These are phyloP conservation scores for Scelioninae gen. 2 DNA, from an alignment of 2,888 invertebrate genomes.

Conservation along the genomic window DNA sequence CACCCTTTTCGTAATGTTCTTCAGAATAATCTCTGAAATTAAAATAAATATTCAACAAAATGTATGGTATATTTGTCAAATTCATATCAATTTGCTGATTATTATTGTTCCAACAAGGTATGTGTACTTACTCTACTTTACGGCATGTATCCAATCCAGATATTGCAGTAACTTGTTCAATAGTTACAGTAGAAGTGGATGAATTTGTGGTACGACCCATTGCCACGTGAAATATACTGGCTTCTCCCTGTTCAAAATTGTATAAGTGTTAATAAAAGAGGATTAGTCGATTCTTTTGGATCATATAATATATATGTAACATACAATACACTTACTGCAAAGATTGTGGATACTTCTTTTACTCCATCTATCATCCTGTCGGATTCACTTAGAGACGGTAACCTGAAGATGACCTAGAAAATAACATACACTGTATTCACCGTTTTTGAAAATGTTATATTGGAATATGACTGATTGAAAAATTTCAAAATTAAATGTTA, in stretches of 20 bases:
- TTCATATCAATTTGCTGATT: too few species aligned
- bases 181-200: slow-evolving; percentile 75
- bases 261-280: too few species aligned
- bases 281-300: too few species aligned
- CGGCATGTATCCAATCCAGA: slow-evolving; percentile 72
- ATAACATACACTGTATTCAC: not conserved
- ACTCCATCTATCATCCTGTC: slow-evolving; percentile 78
- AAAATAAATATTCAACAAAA: not conserved
- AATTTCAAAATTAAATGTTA: too few species aligned
- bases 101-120: not conserved
- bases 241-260: slow-evolving; percentile 80
- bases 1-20: slow-evolving; percentile 44
- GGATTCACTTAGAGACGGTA: slow-evolving; percentile 84
- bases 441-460: too few species aligned
- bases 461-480: too few species aligned
- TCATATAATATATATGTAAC: too few species aligned
- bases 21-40: slow-evolving; percentile 39
- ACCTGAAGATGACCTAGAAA: slow-evolving; percentile 84
- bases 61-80: too few species aligned
- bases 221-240: slow-evolving; percentile 84
- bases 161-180: slow-evolving; percentile 76
- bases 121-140: slow-evolving; percentile 60
- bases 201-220: slow-evolving; percentile 76
- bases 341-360: slow-evolving; percentile 86
- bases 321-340: slow-evolving; percentile 86